phyloP scores from a whole-genome alignment of 2,113 vertebrate species.

The Ariopsis seemanni region DNA sequence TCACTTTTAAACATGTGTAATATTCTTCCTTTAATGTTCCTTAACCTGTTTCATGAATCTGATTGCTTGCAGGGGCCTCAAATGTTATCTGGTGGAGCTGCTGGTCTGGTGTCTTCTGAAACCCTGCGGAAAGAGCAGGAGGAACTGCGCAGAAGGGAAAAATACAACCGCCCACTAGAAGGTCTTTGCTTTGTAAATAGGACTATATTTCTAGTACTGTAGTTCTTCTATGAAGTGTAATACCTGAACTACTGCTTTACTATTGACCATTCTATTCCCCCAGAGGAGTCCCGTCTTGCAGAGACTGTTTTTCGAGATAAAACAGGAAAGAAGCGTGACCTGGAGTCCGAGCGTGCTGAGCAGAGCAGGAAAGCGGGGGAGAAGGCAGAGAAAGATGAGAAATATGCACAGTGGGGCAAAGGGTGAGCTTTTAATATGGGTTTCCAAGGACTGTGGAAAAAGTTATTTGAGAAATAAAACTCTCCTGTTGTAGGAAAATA shows the following conservation, averaged over 20 bases:
- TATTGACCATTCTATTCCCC: not conserved
- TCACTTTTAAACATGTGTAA: too few species aligned
- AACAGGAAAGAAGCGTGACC: constrained; percentile 82
- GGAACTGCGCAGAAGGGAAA: constrained; percentile 76
- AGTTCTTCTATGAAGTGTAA: not conserved
- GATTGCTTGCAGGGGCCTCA: constrained; percentile 58
- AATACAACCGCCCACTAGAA: constrained; percentile 76
- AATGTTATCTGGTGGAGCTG: constrained; percentile 82
- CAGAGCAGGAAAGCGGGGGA: constrained; percentile 78
- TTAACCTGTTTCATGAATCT: not conserved
- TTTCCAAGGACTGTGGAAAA: not conserved
- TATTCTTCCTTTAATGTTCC: not conserved
- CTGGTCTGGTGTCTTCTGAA: constrained; percentile 84
- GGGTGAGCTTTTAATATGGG: constrained; percentile 74
- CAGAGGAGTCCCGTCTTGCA: constrained; percentile 82
- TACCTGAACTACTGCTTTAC: not conserved
- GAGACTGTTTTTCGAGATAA: constrained; percentile 90
- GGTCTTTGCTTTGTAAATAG: constrained; percentile 64
- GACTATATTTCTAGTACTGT: not conserved
- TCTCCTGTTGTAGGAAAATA: not conserved
- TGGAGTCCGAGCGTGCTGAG: constrained; percentile 81
- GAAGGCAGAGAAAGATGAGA: constrained; percentile 80
- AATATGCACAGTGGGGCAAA: constrained; percentile 92
- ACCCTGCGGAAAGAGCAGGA: constrained; percentile 82
- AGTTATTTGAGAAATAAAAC: not conserved